phyloP scores from a whole-genome alignment of 2,888 invertebrate genomes.

The Harpalus rubripes region DNA sequence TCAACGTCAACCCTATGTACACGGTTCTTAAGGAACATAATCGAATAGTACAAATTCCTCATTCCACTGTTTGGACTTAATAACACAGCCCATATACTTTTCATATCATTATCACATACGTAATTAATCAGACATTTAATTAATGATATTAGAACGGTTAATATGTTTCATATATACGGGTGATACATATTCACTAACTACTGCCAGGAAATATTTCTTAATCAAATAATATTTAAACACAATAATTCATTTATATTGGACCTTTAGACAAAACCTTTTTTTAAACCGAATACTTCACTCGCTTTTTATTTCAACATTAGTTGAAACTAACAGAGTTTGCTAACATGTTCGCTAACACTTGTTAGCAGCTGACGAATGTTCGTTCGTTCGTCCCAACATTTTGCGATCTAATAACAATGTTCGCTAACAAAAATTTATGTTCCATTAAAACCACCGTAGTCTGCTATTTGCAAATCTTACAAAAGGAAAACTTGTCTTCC shows the following conservation, averaged over 20 bases:
- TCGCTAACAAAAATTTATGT: no score
- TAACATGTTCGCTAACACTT: no score
- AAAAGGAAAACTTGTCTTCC: no score
- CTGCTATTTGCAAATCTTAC: no score
- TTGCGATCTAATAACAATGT: no score
- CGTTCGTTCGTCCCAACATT: no score
- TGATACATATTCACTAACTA: neutral
- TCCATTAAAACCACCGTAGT: no score
- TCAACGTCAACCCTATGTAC: slow-evolving; percentile 34
- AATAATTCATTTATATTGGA: neutral
- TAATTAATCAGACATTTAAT: slow-evolving; percentile 39
- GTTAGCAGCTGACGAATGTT: no score
- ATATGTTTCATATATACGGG: slow-evolving; percentile 38
- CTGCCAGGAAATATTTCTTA: neutral
- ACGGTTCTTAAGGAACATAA: slow-evolving; percentile 36
- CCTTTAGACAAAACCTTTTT: neutral
- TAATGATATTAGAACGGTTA: slow-evolving; percentile 55
- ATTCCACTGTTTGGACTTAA: slow-evolving; percentile 47
- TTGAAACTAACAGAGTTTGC: no score
- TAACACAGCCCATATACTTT: slow-evolving; percentile 63
- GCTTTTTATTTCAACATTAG: no score
- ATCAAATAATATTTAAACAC: neutral
- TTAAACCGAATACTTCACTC: neutral
- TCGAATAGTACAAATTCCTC: slow-evolving; percentile 31
- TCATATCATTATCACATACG: slow-evolving; percentile 64